These are phyloP conservation scores for Poeciliopsis gracilis DNA, from an alignment of 2,797 vertebrate genomes.

Conservation along the genomic window DNA sequence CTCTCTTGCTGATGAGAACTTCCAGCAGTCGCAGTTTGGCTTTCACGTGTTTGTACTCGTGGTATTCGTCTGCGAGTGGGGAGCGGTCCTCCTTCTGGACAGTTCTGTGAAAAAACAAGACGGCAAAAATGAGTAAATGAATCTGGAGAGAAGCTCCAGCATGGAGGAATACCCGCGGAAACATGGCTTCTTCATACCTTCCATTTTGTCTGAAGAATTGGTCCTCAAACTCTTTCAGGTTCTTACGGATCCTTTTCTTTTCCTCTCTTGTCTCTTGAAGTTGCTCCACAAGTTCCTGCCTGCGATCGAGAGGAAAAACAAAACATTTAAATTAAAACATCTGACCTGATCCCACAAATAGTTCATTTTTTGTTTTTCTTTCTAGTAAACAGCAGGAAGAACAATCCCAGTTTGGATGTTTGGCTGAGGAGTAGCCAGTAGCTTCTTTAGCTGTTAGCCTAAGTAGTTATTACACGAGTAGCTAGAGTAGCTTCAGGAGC, in stretches of 20 bases:
- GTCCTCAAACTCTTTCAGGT: constrained; percentile 96
- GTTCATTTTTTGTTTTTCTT: neutral
- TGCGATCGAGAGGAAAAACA: constrained; percentile 55
- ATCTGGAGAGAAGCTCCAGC: neutral
- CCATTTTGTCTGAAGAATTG: constrained; percentile 95
- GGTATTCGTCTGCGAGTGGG: constrained; percentile 93
- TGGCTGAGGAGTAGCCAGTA: neutral
- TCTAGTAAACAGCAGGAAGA: neutral
- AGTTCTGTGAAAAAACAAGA: constrained; percentile 78
- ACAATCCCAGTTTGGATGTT: neutral
- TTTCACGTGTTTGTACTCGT: constrained; percentile 95
- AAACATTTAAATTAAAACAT: constrained; percentile 1
- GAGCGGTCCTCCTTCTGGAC: constrained; percentile 96
- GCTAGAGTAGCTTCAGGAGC: neutral
- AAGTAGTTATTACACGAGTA: neutral
- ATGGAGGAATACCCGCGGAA: neutral
- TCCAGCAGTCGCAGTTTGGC: constrained; percentile 95
- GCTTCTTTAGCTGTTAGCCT: neutral
- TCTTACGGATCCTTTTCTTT: constrained; percentile 94
- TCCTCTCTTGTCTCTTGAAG: constrained; percentile 96
- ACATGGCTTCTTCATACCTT: constrained; percentile 81
- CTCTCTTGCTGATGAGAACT: constrained; percentile 97
- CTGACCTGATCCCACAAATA: neutral
- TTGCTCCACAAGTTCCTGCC: constrained; percentile 93
- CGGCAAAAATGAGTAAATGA: constrained; percentile 7